These are phyloP conservation scores for Spatulosminthurus flaviceps DNA, from an alignment of 2,888 invertebrate genomes.

Conservation along the genomic window DNA sequence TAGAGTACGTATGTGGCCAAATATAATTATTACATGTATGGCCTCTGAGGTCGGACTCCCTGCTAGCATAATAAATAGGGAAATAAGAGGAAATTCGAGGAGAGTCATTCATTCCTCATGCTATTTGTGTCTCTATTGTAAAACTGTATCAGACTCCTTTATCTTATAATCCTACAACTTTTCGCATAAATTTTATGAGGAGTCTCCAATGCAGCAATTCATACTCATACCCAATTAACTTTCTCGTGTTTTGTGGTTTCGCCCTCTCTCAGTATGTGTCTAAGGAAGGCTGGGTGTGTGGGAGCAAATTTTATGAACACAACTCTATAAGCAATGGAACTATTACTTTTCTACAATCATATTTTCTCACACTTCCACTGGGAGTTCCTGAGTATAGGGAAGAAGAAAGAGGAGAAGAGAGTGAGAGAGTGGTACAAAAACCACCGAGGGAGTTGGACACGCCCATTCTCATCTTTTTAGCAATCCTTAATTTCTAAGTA, in stretches of 20 bases:
- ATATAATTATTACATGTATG: too few species aligned
- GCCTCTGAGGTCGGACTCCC: not conserved
- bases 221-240: constrained; percentile 63
- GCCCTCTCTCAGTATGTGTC: not conserved
- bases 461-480: constrained; percentile 26
- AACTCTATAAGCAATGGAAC: constrained; percentile 28
- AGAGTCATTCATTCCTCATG: constrained; percentile 48
- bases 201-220: constrained; percentile 34
- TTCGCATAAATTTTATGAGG: constrained; percentile 63
- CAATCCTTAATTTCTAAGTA: constrained; percentile 14
- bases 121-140: constrained; percentile 57
- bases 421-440: too few species aligned
- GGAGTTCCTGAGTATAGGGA: not conserved
- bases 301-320: constrained; percentile 45
- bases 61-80: constrained; percentile 3
- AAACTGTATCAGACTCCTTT: constrained; percentile 63
- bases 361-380: not conserved
- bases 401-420: too few species aligned
- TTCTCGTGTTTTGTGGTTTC: constrained; percentile 59
- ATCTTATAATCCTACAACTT: constrained; percentile 64
- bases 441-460: not conserved
- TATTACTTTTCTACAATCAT: constrained; percentile 47
- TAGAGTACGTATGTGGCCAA: too few species aligned
- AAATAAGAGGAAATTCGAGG: constrained; percentile 13
- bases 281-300: constrained; percentile 43